Evolutionary conservation across 2,888 invertebrate genomes (phyloP).

Genomic region (Phaonia tiefii): DNA sequence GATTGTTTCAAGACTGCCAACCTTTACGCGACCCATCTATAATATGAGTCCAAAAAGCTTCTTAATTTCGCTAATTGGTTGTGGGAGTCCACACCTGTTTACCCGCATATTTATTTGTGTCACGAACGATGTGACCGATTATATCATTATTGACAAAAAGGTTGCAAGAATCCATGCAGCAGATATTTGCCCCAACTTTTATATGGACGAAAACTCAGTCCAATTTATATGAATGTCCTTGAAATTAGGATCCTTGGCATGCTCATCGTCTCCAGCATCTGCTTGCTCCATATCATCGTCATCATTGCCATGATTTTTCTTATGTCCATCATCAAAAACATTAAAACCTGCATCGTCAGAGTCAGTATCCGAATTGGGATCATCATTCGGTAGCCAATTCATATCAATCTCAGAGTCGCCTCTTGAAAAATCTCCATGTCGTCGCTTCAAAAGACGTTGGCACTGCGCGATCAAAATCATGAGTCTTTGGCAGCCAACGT

Average conservation of each 20-base stretch:
- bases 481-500: no score
- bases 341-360: constrained; percentile 41
- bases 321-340: constrained; percentile 46
- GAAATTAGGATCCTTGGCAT: constrained; percentile 45
- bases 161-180: background rate
- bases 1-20: constrained; percentile 55
- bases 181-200: constrained; percentile 29
- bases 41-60: constrained; percentile 58
- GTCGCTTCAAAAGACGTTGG: no score
- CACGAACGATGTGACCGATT: constrained; percentile 34
- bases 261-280: constrained; percentile 49
- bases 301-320: constrained; percentile 55
- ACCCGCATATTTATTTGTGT: constrained; percentile 35
- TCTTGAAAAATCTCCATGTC: background rate
- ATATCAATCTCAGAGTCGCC: constrained; percentile 32
- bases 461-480: no score
- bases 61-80: constrained; percentile 49
- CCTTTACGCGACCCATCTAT: constrained; percentile 64
- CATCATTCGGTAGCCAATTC: constrained; percentile 42
- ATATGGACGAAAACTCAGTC: constrained; percentile 47
- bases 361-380: constrained; percentile 37
- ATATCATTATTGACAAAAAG: constrained; percentile 37
- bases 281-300: constrained; percentile 53
- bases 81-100: background rate
- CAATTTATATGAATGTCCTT: constrained; percentile 44